Evolutionary conservation across 2,113 vertebrate genomes (phyloP).

Genomic region (Hassar affinis): DNA sequence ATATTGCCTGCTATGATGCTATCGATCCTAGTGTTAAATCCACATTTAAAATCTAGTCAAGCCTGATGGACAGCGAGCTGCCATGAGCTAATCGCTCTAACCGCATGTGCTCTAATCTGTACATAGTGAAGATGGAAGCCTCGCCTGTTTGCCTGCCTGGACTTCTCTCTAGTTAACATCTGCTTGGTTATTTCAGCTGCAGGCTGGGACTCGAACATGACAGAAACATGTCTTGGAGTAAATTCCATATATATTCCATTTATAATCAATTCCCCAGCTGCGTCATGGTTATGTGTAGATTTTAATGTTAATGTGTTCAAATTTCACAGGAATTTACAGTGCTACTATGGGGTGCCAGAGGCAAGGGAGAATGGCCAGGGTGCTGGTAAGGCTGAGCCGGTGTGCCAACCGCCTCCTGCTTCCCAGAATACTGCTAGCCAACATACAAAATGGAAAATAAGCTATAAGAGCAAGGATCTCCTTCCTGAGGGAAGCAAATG

Average conservation of each 20-base stretch:
- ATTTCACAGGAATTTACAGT: background rate
- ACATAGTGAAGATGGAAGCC: constrained; percentile 22
- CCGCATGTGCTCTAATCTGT: constrained; percentile 20
- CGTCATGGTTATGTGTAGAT: background rate
- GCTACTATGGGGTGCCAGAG: no score
- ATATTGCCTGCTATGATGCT: background rate
- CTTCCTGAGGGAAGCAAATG: no score
- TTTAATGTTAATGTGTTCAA: background rate
- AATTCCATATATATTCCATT: background rate
- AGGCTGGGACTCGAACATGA: constrained; percentile 29
- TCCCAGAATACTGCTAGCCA: no score
- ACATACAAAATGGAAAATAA: no score
- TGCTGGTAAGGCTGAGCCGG: no score
- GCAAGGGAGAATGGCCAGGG: no score
- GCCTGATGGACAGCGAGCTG: constrained; percentile 12
- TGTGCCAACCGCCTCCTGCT: no score
- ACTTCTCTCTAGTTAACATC: constrained; percentile 30
- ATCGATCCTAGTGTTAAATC: background rate
- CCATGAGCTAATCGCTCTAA: background rate
- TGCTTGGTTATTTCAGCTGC: constrained; percentile 28
- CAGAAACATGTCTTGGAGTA: background rate
- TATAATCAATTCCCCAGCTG: background rate
- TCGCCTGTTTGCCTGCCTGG: constrained; percentile 28
- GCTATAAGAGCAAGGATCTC: no score
- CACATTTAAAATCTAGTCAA: constrained; percentile 15